phyloP scores from a whole-genome alignment of 2,797 vertebrate genomes.

The Sebastes dallii region DNA sequence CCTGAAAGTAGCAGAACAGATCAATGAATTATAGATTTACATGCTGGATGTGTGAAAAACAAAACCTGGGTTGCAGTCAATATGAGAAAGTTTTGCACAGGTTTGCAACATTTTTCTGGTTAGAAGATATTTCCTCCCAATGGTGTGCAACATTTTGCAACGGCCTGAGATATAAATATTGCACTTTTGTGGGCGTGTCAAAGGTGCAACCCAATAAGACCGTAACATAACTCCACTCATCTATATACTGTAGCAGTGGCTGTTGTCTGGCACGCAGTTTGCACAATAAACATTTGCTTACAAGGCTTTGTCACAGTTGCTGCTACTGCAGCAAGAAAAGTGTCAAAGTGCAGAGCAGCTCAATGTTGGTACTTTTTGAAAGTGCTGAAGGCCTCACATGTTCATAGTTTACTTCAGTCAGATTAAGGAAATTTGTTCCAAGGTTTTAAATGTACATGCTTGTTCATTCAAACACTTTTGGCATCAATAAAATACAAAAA shows the following conservation, averaged over 20 bases:
- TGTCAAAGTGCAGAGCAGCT: neutral
- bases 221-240: neutral
- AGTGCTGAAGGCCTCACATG: neutral
- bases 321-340: neutral
- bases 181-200: neutral
- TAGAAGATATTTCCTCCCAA: neutral
- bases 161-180: neutral
- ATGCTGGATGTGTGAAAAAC: neutral
- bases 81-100: neutral
- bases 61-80: neutral
- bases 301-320: neutral
- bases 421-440: neutral
- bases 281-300: neutral
- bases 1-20: constrained; percentile 60
- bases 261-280: neutral
- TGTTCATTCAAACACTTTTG: neutral
- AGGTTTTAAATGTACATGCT: neutral
- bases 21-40: neutral
- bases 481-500: neutral
- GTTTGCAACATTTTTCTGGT: neutral
- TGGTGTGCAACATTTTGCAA: neutral
- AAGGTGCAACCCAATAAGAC: neutral
- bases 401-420: neutral
- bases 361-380: neutral
- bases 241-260: neutral